Percentiles rank a stretch among this genome's conserved stretches.
phyloP scores from a whole-genome alignment of 2,888 invertebrate species.

The Steinernema scapterisci region DNA sequence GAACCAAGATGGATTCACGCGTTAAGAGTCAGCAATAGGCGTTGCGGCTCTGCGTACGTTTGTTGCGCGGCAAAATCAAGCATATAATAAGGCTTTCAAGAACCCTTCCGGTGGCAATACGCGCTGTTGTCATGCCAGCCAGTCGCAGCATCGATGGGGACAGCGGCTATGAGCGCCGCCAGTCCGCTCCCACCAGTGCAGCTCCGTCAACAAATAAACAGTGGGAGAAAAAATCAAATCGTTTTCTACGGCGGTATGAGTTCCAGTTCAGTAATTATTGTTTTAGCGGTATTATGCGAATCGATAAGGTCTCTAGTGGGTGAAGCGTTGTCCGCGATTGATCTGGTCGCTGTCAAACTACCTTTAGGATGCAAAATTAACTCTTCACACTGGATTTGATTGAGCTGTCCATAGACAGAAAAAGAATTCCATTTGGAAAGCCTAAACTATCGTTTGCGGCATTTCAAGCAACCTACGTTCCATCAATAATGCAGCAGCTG shows the following conservation, averaged over 20 bases:
- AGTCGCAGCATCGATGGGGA: not conserved
- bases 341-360: no score
- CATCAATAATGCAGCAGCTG: no score
- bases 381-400: no score
- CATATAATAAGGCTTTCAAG: slow-evolving; percentile 23
- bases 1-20: no score
- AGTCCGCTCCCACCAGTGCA: not conserved
- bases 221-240: not conserved
- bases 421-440: no score
- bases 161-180: not conserved
- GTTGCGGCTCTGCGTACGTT: not conserved
- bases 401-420: no score
- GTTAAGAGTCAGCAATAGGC: not conserved
- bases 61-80: not conserved
- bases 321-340: no score
- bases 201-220: slow-evolving; percentile 11
- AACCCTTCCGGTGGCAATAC: slow-evolving; percentile 12
- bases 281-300: no score
- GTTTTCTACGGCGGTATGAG: not conserved
- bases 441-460: no score
- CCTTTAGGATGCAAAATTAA: no score
- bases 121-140: slow-evolving; percentile 14
- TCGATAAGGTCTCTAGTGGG: no score
- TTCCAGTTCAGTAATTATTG: not conserved
- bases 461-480: no score